These are phyloP conservation scores for Albula goreensis DNA, from an alignment of 2,113 vertebrate genomes.

Conservation along the genomic window DNA sequence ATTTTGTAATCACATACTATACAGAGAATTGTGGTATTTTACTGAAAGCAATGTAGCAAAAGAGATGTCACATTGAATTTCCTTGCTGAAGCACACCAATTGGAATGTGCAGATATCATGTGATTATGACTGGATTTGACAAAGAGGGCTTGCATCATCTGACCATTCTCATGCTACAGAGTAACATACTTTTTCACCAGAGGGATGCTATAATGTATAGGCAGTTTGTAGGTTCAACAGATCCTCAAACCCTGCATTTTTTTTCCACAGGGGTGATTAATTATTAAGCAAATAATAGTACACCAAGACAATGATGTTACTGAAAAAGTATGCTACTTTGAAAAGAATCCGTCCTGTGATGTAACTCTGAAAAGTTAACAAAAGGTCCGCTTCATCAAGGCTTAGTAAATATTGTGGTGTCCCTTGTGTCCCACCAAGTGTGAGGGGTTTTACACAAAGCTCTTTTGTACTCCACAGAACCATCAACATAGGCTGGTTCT, in stretches of 20 bases:
- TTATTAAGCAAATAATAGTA: slow-evolving; percentile 23
- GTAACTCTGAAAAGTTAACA: slow-evolving; percentile 13
- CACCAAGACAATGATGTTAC: slow-evolving; percentile 14
- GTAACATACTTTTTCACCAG: not conserved
- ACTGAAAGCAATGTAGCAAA: not conserved
- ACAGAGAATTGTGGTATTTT: not conserved
- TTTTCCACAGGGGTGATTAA: slow-evolving; percentile 11
- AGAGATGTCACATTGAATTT: not conserved
- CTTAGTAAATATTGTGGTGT: slow-evolving; percentile 44
- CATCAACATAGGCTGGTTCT: slow-evolving; percentile 49
- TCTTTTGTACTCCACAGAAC: slow-evolving; percentile 44
- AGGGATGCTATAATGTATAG: not conserved
- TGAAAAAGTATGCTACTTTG: not conserved
- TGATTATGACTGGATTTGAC: not conserved
- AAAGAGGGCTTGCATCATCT: not conserved
- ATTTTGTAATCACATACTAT: not conserved
- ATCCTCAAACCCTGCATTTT: not conserved
- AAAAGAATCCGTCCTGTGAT: slow-evolving; percentile 25
- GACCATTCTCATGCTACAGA: not conserved
- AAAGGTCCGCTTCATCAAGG: slow-evolving; percentile 30
- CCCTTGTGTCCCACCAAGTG: slow-evolving; percentile 50
- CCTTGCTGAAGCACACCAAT: not conserved
- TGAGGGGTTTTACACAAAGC: slow-evolving; percentile 48
- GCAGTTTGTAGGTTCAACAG: not conserved
- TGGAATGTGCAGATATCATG: slow-evolving; percentile 11